Evolutionary conservation across 2,888 invertebrate species (phyloP).

Genomic region (Pristionchus fissidentatus): DNA sequence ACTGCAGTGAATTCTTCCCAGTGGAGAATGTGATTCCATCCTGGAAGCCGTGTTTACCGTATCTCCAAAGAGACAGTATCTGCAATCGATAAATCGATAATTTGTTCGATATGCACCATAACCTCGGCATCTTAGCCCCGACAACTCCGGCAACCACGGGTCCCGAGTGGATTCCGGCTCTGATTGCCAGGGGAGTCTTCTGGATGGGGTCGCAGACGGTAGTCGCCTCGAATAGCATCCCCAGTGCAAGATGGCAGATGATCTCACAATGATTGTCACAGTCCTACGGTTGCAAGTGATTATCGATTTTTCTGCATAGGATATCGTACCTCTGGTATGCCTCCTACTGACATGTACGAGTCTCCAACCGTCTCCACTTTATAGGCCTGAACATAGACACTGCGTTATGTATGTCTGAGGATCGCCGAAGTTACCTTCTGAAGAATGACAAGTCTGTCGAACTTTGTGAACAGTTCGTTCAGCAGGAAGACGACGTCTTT

Average conservation of each 20-base stretch:
- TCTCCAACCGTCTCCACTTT: constrained; percentile 73
- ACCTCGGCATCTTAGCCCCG: constrained; percentile 71
- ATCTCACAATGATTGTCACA: constrained; percentile 71
- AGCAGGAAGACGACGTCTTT: constrained; percentile 76
- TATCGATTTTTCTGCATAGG: constrained; percentile 23
- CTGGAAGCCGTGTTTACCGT: constrained; percentile 69
- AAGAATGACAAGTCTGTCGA: constrained; percentile 69
- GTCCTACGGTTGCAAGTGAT: not conserved
- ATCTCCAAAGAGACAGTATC: constrained; percentile 71
- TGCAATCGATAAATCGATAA: constrained; percentile 45
- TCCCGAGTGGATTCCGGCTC: constrained; percentile 71
- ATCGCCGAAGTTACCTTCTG: constrained; percentile 57
- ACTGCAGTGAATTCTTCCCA: constrained; percentile 68
- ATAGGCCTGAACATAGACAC: constrained; percentile 61
- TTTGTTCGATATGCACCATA: not conserved
- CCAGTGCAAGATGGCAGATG: constrained; percentile 75
- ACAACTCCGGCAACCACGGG: constrained; percentile 72
- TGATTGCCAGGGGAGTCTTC: constrained; percentile 61
- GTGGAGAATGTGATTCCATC: constrained; percentile 68
- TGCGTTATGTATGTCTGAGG: not conserved
- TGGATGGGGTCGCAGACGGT: constrained; percentile 68
- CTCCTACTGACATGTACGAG: constrained; percentile 72
- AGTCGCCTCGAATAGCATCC: constrained; percentile 74
- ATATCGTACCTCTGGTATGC: constrained; percentile 63
- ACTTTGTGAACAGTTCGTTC: constrained; percentile 76